Percentiles rank a stretch among this genome's conserved stretches.
phyloP scores from a whole-genome alignment of 2,113 vertebrate genomes.

The Amazona vittata region DNA sequence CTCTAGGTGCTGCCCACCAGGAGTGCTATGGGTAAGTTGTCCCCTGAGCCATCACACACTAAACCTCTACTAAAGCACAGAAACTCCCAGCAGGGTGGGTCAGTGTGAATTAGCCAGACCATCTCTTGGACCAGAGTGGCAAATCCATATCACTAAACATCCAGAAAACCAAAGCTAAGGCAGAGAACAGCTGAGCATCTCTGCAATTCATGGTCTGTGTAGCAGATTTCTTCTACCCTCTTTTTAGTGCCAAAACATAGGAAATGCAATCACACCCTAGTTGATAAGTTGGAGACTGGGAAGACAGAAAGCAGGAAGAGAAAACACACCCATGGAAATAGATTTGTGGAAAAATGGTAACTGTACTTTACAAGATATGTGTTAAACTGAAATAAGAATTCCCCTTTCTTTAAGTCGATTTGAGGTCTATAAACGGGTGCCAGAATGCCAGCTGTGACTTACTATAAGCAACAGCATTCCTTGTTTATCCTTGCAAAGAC shows the following conservation, averaged over 20 bases:
- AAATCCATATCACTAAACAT: background rate
- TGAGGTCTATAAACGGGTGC: background rate
- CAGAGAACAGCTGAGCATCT: background rate
- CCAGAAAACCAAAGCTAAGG: background rate
- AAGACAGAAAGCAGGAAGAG: background rate
- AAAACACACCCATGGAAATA: background rate
- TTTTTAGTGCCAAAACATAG: background rate
- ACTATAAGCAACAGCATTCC: background rate
- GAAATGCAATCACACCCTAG: background rate
- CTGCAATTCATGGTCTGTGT: background rate
- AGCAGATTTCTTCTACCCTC: background rate
- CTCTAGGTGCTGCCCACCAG: background rate
- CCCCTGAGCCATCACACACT: background rate
- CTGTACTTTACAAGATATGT: background rate
- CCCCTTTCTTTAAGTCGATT: background rate
- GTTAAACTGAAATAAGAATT: background rate
- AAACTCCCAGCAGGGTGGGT: background rate
- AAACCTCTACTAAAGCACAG: background rate
- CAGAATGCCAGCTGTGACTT: background rate
- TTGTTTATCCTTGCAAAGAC: background rate
- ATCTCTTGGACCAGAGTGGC: background rate
- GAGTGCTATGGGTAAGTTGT: background rate
- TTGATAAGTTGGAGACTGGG: background rate
- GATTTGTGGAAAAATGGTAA: background rate
- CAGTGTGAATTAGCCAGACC: background rate